Base-by-base conservation (phyloP, 2,113 vertebrate species). In the Dromaius novaehollandiae region DNA sequence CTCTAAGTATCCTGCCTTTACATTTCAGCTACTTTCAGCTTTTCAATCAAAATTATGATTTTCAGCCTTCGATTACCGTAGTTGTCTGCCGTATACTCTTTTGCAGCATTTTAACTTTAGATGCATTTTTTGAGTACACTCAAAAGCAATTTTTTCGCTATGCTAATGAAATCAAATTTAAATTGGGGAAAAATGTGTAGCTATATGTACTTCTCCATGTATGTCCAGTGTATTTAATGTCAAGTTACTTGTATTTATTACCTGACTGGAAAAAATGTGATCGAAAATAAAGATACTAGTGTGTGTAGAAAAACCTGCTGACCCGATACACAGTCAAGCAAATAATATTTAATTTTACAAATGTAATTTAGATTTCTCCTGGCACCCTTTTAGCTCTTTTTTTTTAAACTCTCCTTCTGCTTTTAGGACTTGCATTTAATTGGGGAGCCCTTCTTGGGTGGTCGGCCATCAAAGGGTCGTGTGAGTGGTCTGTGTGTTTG, bases 381-480 rank as follows among this genome's bases (percentile, higher is more conserved):
- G 36, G 21, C 32, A 38, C n/a, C 71, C n/a, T 77, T 58, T 42
- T 61, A 68, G 68, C 22, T 36, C 15, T 5, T 34, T 76, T 58
- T 58, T 14, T 56, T 38, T 88, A 40, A 44, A 17, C 61, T 81
- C 55, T 63, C 64, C 26, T 44, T 22, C 4, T 90, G 18, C 56
- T 55, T 96, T 69, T 42, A 99, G 99, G 99, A 15, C 93, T 99
- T 55, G 98, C 99, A 5, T 99, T 99, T 95, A 99, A 99, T 32
- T 99, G 99, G 99, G 99, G 99, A 77, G 98, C 99, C 7, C 97
- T 99, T 77, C 98, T 99, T 24, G 99, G 99, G 66, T 99, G 99
- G 99, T 98, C 99, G 30, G 99, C 99, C 20, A 42, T 99, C 79
- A 98, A 40, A 88, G 99, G 99, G 44, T 99, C 98, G 4, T 99